These are phyloP conservation scores for Dufourea novaeangliae DNA, from an alignment of 1,140 invertebrate species.

Conservation along the genomic window DNA sequence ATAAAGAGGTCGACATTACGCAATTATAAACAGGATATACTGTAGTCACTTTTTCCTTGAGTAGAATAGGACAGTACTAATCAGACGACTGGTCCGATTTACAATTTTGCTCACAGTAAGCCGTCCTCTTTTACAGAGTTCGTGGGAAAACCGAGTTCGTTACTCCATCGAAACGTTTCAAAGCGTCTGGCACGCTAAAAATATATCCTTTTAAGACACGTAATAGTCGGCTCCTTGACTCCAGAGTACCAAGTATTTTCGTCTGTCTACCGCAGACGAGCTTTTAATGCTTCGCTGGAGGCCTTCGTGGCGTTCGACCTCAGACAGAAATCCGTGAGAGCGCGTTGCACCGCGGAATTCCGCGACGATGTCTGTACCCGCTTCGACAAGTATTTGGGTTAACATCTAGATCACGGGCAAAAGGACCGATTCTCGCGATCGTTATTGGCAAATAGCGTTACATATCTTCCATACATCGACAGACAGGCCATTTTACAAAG, in stretches of 20 bases:
- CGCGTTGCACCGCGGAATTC: neutral
- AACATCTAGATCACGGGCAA: neutral
- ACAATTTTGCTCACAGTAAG: neutral
- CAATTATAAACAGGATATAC: neutral
- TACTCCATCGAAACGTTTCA: slow-evolving; percentile 41
- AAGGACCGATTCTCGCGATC: neutral
- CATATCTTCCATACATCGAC: too few species aligned
- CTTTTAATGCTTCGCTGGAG: slow-evolving; percentile 31
- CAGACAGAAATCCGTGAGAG: neutral
- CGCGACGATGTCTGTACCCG: neutral
- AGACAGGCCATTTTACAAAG: too few species aligned
- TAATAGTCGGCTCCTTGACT: slow-evolving; percentile 24
- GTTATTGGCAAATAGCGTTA: neutral
- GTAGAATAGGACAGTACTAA: neutral
- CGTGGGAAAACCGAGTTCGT: slow-evolving; percentile 14
- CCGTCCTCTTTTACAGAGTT: neutral
- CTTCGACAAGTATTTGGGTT: neutral
- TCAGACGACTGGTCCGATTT: slow-evolving; percentile 3
- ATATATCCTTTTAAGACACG: slow-evolving; percentile 48
- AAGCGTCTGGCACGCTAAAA: slow-evolving; percentile 38
- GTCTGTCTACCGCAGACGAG: slow-evolving; percentile 40
- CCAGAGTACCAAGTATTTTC: slow-evolving; percentile 35
- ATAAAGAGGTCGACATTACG: too few species aligned
- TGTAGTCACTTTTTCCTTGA: neutral
- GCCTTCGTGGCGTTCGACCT: slow-evolving; percentile 24